Base-by-base conservation (phyloP, 2,113 vertebrate genomes). In the Rhynchomys soricoides region DNA sequence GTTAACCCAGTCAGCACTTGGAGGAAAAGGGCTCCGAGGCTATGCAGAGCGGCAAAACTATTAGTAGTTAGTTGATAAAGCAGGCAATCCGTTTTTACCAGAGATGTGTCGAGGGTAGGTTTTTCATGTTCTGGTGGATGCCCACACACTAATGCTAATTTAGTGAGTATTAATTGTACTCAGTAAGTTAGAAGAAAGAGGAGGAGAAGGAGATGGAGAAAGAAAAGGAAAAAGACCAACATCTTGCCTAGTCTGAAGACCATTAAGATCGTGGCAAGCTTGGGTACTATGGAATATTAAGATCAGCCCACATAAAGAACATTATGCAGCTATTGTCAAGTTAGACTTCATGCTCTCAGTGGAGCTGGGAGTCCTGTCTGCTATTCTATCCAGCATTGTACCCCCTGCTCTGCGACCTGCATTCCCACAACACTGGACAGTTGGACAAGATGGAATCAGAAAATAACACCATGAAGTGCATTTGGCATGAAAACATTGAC, bases 331-430 rank as follows among this genome's bases (percentile, higher is more conserved):
- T 5, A 5, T 22, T 87, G 34, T 73, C 7, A 40, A 15, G 4
- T 34, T 70, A 24, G 7, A 71, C 22, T 11, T 1, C 21, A 52
- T 22, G 50, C 12, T 13, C 1, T 19, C 3, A 21, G n/a, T 12
- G 16, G 68, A 55, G 22, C 5, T 24, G 31, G 37, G 16, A 52
- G 26, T 45, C 52, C 29, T 34, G 3, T 34, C 5, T 75, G 50
- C 26, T n/a, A 4, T 1, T 6, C 1, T 29, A 19, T 62, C n/a
- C 26, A 89, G 29, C 17, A 34, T 0, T 22, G 0, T 3, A 45
- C 1, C 17, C 37, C 29, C 29, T 62, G 26, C n/a, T 59, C n/a
- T 10, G n/a, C 0, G 29, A 43, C 2, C 26, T 43, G n/a, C 11
- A 40, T 11, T n/a, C 26, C 37, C 40, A 73, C 52, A 74, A 43